Conservation (phyloP, 2,888 invertebrate species). For the Leptura quadrifasciata region DNA sequence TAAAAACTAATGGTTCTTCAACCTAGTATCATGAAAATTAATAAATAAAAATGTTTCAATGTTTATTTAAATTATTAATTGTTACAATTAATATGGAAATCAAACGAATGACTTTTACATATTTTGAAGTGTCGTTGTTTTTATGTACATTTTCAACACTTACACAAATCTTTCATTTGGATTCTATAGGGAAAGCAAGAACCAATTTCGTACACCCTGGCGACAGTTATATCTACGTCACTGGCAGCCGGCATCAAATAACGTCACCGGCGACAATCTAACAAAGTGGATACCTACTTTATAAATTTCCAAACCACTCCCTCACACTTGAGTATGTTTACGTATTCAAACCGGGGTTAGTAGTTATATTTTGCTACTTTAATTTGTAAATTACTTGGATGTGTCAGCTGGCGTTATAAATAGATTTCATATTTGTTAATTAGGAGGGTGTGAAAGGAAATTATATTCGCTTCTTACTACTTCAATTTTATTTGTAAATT, state of each 20-base stretch:
- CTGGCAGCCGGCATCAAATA: conserved; percentile 12
- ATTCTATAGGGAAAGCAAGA: background rate
- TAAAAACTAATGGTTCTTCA: too few species aligned
- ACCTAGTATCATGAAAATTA: too few species aligned
- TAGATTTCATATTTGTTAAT: conserved; percentile 35
- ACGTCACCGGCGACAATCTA: conserved; percentile 28
- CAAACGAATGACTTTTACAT: too few species aligned
- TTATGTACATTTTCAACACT: background rate
- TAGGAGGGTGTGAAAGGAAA: conserved; percentile 27
- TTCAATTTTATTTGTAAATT: conserved; percentile 16
- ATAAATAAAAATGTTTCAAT: too few species aligned
- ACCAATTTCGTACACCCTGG: background rate
- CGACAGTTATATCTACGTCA: conserved; percentile 17
- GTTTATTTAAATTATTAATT: too few species aligned
- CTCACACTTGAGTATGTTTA: conserved; percentile 36
- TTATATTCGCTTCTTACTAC: conserved; percentile 14
- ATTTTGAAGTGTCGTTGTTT: background rate
- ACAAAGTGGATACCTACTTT: conserved; percentile 34
- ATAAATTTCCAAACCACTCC: conserved; percentile 35
- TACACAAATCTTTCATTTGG: background rate
- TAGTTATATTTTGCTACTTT: conserved; percentile 32
- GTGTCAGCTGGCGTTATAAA: conserved; percentile 32
- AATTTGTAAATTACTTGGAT: conserved; percentile 37
- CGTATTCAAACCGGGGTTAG: conserved; percentile 32
- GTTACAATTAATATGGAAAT: too few species aligned